Evolutionary conservation across 2,888 invertebrate genomes (phyloP), one percentile per base, ranked within the genome.

Genomic region (Mallateleia sp.): DNA sequence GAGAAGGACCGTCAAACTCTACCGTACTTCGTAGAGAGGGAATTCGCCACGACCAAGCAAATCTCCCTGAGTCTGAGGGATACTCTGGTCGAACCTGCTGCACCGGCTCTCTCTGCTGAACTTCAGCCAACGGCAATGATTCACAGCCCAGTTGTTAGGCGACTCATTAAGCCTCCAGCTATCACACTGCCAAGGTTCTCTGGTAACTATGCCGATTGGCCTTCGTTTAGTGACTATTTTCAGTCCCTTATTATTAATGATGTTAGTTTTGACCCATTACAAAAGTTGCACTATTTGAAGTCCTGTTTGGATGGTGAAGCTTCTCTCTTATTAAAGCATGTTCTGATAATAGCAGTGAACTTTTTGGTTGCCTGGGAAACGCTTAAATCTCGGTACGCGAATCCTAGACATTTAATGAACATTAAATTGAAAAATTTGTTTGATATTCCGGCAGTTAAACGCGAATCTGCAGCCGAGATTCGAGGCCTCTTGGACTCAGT

Each of bases 221-320:
- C 24, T 18, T 24, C 42, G 22, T 66, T 66, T 22, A 11, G 9
- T 34, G 66, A 66, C n/a, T 47, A 66, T 47, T 66, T 45, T 22
- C 9, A 9, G 22, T 42, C 66, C 4, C 24, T 66, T n/a, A 34
- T 66, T 24, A 14, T 66, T 22, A 66, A 66, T 47, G 15, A 66
- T 45, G 42, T 18, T 15, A 66, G 18, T 42, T 66, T 45, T 20
- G 42, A 66, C 42, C n/a, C n/a, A n/a, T n/a, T 47, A n/a, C n/a
- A n/a, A n/a, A n/a, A n/a, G n/a, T n/a, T n/a, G n/a, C n/a, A n/a
- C n/a, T n/a, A n/a, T n/a, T 45, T 66, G 22, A 66, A 66, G 24
- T 66, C 66, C 9, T 66, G 42, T 22, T 20, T 66, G 34, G 66
- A 45, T 34, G 66, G 66, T 25, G 66, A 66, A 24, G 66, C 66